These are phyloP conservation scores for Acrocera orbiculus DNA, from an alignment of 2,888 invertebrate genomes.

Conservation along the genomic window DNA sequence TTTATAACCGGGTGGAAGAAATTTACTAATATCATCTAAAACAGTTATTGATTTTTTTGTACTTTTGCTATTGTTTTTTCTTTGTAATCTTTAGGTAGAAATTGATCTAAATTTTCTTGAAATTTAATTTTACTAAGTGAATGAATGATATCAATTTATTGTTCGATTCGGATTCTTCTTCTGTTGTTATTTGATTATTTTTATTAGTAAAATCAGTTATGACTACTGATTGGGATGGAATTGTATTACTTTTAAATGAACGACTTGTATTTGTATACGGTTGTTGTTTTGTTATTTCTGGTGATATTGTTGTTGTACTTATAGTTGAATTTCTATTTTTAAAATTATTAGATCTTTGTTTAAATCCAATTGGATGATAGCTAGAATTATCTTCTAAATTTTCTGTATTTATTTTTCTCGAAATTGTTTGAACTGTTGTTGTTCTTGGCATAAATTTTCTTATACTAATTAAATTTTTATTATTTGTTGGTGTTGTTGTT, in stretches of 20 bases:
- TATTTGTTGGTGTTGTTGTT: constrained; percentile 34
- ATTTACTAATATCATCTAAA: constrained; percentile 39
- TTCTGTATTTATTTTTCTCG: constrained; percentile 31
- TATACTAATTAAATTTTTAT: constrained; percentile 42
- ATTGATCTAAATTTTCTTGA: constrained; percentile 24
- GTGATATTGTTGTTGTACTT: constrained; percentile 25
- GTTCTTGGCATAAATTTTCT: constrained; percentile 44
- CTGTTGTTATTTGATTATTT: constrained; percentile 40
- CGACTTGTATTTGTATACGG: constrained; percentile 29
- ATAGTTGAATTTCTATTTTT: constrained; percentile 38
- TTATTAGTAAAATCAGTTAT: constrained; percentile 36
- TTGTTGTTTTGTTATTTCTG: constrained; percentile 15
- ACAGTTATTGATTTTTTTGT: constrained; percentile 30
- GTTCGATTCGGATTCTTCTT: constrained; percentile 17
- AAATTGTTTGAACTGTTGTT: constrained; percentile 16
- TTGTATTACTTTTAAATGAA: constrained; percentile 38
- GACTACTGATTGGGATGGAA: constrained; percentile 37
- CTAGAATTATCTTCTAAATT: constrained; percentile 41
- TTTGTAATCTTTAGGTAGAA: constrained; percentile 39
- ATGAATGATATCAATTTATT: constrained; percentile 17
- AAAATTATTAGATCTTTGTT: constrained; percentile 34
- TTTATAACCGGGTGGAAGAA: constrained; percentile 52
- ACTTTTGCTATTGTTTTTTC: constrained; percentile 27
- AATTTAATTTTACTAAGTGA: constrained; percentile 24
- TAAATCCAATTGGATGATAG: constrained; percentile 46